Evolutionary conservation across 2,888 invertebrate genomes (phyloP), one percentile per base, ranked within the genome.

Genomic region (Rhagophthalmus giganteus): DNA sequence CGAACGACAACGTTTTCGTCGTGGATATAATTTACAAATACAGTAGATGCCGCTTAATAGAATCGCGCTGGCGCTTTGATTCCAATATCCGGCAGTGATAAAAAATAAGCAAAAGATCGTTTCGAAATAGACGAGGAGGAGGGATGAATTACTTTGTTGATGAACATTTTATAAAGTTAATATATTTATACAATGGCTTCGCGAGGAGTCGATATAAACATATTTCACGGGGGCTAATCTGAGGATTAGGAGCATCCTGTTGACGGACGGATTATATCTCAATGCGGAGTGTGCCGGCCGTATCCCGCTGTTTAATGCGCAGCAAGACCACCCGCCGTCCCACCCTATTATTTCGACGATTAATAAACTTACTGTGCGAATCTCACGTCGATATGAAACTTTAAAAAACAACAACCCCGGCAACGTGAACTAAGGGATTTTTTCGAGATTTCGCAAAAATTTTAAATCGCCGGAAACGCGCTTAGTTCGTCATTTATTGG

Each of bases 191-290:
- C 45, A 55, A 44, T 42, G 48, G 37, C 37, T 33, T 47, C 38
- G 49, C 25, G 48, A 55, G 47, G 35, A 53, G 45, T 49, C 54
- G 61, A 60, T 62, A 64, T 65, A 65, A 67, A 68, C 66, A 63
- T 67, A 67, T 67, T 67, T 65, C 64, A 66, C 60, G 63, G 63
- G 60, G 58, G 60, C 61, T 68, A 68, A 68, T 67, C 68, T 66
- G 27, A 53, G 57, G 61, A 62, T 66, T 65, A 65, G 60, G 59
- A 60, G 64, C 66, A 64, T 69, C 67, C 66, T 70, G 67, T 68
- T 69, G 69, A 68, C 69, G 68, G 62, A 67, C 60, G 68, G 68
- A 68, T 69, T 68, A 69, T 53, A 56, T 59, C 63, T 63, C 66
- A 65, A 67, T 64, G 61, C 65, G 63, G 59, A 59, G 63, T 59